phyloP scores from a whole-genome alignment of 2,888 invertebrate genomes.

The Cantharis lateralis region DNA sequence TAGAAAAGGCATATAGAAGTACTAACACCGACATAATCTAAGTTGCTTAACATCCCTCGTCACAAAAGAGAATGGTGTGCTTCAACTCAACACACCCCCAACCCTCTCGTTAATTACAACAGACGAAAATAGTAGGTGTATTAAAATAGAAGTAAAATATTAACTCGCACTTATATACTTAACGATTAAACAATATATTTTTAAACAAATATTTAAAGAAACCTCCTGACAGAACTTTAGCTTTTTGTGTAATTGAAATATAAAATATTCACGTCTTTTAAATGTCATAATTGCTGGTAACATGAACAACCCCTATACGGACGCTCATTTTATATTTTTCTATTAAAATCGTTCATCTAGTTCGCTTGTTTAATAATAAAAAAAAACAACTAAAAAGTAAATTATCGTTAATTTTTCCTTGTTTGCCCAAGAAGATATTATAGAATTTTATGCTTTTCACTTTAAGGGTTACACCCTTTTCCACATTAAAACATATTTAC shows the following conservation, averaged over 20 bases:
- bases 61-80: conserved; percentile 14
- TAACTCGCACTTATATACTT: background rate
- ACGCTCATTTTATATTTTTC: background rate
- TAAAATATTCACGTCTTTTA: background rate
- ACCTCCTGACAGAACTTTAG: background rate
- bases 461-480: background rate
- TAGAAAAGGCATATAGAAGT: conserved; percentile 22
- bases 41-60: conserved; percentile 22
- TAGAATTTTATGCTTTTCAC: background rate
- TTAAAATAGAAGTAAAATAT: conserved; percentile 14
- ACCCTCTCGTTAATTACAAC: conserved; percentile 25
- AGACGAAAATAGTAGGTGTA: conserved; percentile 14
- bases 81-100: conserved; percentile 14
- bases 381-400: background rate
- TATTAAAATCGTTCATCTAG: background rate
- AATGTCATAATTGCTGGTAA: background rate
- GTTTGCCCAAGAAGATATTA: background rate
- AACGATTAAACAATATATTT: background rate
- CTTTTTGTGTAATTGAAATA: background rate
- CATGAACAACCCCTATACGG: background rate
- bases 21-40: conserved; percentile 22
- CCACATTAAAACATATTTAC: background rate
- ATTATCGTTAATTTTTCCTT: background rate
- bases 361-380: background rate
- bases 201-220: background rate